Conservation (phyloP, 2,888 invertebrate species). For the Dastarcus helophoroides region DNA sequence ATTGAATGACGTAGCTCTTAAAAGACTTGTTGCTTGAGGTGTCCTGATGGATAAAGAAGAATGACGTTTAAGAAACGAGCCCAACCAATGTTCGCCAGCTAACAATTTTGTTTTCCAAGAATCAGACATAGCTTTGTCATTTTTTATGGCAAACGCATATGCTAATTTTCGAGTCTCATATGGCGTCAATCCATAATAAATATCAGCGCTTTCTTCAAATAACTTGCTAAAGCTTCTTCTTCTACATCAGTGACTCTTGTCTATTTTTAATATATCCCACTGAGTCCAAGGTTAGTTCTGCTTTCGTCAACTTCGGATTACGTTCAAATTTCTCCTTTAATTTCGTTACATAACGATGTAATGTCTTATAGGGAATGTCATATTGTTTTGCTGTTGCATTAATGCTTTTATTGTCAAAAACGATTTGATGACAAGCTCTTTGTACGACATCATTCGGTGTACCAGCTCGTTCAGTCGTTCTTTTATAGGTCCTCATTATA, state of each 20-base stretch:
- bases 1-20: slow-evolving; percentile 18
- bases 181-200: slow-evolving; percentile 6
- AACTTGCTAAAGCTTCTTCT: slow-evolving; percentile 8
- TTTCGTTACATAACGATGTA: too few species aligned
- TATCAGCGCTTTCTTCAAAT: slow-evolving; percentile 6
- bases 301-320: too few species aligned
- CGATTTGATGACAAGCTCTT: slow-evolving; percentile 12
- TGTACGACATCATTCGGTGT: slow-evolving; percentile 8
- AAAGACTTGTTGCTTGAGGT: slow-evolving; percentile 18
- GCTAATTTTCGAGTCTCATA: slow-evolving; percentile 5
- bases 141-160: slow-evolving; percentile 5
- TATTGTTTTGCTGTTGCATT: too few species aligned
- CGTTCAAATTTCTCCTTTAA: too few species aligned
- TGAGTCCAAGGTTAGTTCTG: slow-evolving; percentile 10
- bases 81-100: slow-evolving; percentile 4
- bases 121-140: not conserved
- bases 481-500: slow-evolving; percentile 13
- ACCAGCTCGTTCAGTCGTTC: slow-evolving; percentile 10
- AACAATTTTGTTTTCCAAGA: slow-evolving; percentile 5
- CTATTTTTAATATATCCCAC: slow-evolving; percentile 12
- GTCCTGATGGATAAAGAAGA: slow-evolving; percentile 14
- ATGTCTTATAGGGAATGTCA: too few species aligned
- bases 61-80: slow-evolving; percentile 17
- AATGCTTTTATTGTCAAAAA: slow-evolving; percentile 14
- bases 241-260: slow-evolving; percentile 12